Conservation (phyloP, 2,113 vertebrate genomes). For the Vidua macroura region DNA sequence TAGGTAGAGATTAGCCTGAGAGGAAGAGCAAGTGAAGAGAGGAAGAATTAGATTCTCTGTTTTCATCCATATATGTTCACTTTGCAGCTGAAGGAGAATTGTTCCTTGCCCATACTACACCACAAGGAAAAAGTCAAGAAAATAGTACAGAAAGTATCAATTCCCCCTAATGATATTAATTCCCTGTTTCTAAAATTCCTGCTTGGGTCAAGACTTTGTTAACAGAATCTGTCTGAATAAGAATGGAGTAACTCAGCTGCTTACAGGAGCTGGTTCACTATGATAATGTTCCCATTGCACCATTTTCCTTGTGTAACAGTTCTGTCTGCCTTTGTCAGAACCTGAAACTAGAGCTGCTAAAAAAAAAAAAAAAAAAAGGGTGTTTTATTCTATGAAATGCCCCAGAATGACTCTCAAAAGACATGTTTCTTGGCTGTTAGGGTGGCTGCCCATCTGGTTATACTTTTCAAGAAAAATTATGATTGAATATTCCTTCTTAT, state of each 20-base stretch:
- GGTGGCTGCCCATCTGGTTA: slow-evolving; percentile 64
- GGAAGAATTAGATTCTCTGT: neutral
- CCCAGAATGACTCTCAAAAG: slow-evolving; percentile 42
- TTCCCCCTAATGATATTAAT: neutral
- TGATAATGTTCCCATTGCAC: neutral
- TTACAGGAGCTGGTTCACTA: slow-evolving; percentile 31
- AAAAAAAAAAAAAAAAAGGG: slow-evolving; percentile 12
- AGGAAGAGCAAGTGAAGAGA: neutral
- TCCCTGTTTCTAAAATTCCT: neutral
- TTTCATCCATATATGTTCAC: neutral
- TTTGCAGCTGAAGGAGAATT: neutral
- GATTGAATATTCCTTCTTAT: slow-evolving; percentile 60
- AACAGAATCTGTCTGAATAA: neutral
- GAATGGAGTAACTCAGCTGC: neutral
- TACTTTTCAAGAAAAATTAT: slow-evolving; percentile 63
- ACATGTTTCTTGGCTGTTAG: slow-evolving; percentile 55
- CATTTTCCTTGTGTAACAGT: slow-evolving; percentile 2
- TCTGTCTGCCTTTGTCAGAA: slow-evolving; percentile 21
- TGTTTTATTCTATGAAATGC: slow-evolving; percentile 50
- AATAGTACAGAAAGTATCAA: neutral
- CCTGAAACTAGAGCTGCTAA: slow-evolving; percentile 41
- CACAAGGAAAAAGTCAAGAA: neutral
- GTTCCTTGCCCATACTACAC: neutral
- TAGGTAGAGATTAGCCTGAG: neutral
- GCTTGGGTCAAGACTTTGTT: neutral